Evolutionary conservation across 1,140 invertebrate species (phyloP).

Genomic region (Ips typographus): DNA sequence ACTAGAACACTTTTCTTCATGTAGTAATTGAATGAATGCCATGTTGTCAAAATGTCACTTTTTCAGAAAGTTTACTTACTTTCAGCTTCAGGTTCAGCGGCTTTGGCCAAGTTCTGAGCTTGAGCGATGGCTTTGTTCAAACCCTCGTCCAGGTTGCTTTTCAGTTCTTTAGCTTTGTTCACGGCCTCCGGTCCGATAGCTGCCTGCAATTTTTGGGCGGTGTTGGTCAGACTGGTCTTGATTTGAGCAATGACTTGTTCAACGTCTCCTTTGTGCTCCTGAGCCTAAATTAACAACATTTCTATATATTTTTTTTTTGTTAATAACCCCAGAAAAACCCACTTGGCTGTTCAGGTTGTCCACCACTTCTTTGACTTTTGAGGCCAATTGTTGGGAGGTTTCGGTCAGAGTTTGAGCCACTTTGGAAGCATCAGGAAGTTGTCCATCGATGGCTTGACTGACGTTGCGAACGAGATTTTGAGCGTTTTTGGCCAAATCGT

Average conservation of each 20-base stretch:
- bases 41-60: background rate
- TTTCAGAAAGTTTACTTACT: constrained; percentile 33
- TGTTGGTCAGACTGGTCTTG: constrained; percentile 37
- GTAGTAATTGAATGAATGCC: background rate
- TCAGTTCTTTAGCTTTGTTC: constrained; percentile 43
- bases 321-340: background rate
- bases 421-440: constrained; percentile 41
- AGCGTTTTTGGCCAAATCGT: constrained; percentile 38
- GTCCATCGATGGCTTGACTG: constrained; percentile 34
- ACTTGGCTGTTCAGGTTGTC: constrained; percentile 42
- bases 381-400: constrained; percentile 38
- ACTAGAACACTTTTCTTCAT: background rate
- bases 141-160: constrained; percentile 40
- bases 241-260: constrained; percentile 42
- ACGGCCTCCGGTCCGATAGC: constrained; percentile 39
- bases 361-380: constrained; percentile 38
- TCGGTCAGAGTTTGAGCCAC: constrained; percentile 37
- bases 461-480: constrained; percentile 39
- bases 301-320: background rate
- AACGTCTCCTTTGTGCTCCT: constrained; percentile 42
- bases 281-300: constrained; percentile 21
- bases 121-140: constrained; percentile 42
- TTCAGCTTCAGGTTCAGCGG: constrained; percentile 42
- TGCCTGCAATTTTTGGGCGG: constrained; percentile 36
- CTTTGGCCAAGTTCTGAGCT: constrained; percentile 41